Percentiles rank a stretch among this genome's conserved stretches.
Conservation (phyloP, 2,113 vertebrate species). For the Girardinichthys multiradiatus region DNA sequence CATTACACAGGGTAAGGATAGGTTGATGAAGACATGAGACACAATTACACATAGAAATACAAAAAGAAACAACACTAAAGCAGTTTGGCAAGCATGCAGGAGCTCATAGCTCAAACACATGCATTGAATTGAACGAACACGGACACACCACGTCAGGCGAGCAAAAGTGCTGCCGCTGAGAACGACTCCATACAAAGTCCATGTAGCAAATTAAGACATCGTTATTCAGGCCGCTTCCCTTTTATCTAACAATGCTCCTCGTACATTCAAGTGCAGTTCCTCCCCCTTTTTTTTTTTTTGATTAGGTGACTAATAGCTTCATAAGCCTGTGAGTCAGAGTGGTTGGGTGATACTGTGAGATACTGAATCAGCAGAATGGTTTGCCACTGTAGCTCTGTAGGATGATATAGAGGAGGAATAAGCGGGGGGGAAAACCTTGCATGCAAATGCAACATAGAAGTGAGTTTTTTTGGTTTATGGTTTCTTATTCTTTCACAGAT, state of each 20-base stretch:
- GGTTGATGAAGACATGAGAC: conserved; percentile 78
- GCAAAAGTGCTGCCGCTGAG: conserved; percentile 79
- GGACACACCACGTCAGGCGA: conserved; percentile 81
- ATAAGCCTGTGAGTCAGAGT: conserved; percentile 68
- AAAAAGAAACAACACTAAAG: conserved; percentile 82
- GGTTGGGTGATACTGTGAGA: conserved; percentile 61
- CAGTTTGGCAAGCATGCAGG: conserved; percentile 84
- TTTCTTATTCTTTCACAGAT: conserved; percentile 77
- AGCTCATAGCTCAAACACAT: conserved; percentile 83
- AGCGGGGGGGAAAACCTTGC: conserved; percentile 71
- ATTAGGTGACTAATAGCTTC: conserved; percentile 73
- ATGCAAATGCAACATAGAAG: conserved; percentile 81
- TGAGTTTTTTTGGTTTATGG: conserved; percentile 83
- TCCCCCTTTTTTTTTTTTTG: conserved; percentile 67
- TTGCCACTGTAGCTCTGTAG: conserved; percentile 62
- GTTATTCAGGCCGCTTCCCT: conserved; percentile 76
- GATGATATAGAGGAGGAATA: conserved; percentile 72
- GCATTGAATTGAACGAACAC: conserved; percentile 84
- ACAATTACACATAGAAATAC: conserved; percentile 81
- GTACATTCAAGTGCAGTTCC: conserved; percentile 84
- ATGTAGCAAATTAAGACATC: conserved; percentile 84
- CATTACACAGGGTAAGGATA: conserved; percentile 79
- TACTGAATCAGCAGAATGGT: conserved; percentile 65
- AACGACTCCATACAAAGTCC: conserved; percentile 82
- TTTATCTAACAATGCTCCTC: conserved; percentile 74